Percentiles rank a stretch among this genome's conserved stretches.
These are phyloP conservation scores for Caenorhabditis parvicauda DNA, from an alignment of 2,888 invertebrate species.

Conservation along the genomic window DNA sequence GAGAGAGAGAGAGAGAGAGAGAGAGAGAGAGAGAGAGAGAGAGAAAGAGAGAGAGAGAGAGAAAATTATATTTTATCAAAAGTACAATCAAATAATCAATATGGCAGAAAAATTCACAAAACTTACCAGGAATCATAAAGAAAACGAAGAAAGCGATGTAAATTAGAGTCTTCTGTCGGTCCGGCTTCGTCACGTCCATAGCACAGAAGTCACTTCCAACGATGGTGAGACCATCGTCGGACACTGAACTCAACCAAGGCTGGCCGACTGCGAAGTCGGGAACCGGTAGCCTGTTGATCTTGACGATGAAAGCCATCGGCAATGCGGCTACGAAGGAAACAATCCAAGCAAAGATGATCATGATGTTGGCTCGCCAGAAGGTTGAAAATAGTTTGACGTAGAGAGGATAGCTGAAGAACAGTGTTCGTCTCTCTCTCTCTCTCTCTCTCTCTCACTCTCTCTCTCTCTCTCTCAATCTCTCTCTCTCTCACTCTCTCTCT, in stretches of 20 bases:
- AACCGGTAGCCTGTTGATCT: conserved; percentile 44
- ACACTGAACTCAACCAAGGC: conserved; percentile 28
- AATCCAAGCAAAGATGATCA: conserved; percentile 54
- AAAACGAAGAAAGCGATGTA: conserved; percentile 54
- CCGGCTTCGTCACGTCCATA: conserved; percentile 35
- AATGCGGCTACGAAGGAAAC: conserved; percentile 54
- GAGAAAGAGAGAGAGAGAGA: no score
- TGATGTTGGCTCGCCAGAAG: conserved; percentile 49
- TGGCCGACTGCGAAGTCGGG: conserved; percentile 37
- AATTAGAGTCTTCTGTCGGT: conserved; percentile 48
- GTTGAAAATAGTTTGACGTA: conserved; percentile 53
- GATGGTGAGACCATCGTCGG: conserved; percentile 38
- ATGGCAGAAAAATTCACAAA: no score
- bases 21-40: no score
- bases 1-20: no score
- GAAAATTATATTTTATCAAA: no score
- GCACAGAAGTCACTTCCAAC: conserved; percentile 53
- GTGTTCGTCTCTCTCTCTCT: conserved; percentile 5
- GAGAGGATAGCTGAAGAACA: conserved; percentile 51
- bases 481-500: no score
- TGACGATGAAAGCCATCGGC: conserved; percentile 48
- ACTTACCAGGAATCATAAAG: conserved; percentile 56
- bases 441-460: not conserved
- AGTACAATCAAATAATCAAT: no score
- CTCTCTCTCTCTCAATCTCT: no score